Evolutionary conservation across 2,797 vertebrate species (phyloP), one percentile per base, ranked within the genome.

Genomic region (Amphiprion clarkii): DNA sequence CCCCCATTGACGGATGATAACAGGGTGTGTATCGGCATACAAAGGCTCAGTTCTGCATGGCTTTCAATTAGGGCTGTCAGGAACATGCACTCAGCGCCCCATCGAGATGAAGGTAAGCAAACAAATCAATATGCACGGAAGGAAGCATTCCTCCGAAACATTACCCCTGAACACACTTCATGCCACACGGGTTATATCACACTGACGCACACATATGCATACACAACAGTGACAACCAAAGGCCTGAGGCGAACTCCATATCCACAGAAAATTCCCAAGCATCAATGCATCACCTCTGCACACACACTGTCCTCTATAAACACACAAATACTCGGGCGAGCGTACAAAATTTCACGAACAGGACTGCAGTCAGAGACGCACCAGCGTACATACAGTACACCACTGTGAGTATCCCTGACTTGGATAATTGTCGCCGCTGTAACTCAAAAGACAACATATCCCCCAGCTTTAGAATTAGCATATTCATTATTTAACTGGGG

Each of bases 401-500:
- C 86, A 70, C 56, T 12, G 73, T 12, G 63, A 84, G 73, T 81
- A 67, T 76, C 82, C 86, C 74, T 71, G 81, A 89, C 83, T 80
- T 48, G 74, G 78, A 87, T 91, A 92, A 93, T 89, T 88, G 90
- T 90, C 64, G 25, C 76, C 9, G 80, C 83, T 83, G 81, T 86
- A 82, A 79, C 87, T 92, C 83, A 78, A 89, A 90, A 92, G 86
- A 88, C 86, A 91, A 90, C 91, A 90, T 87, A 84, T 89, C 91
- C 91, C 86, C 84, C 69, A 82, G 91, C 89, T 91, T 91, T 87
- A 51, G 69, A 88, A 93, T 94, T 92, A 91, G 88, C 92, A 93
- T 92, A 91, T 92, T 94, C 90, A 93, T 93, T 87, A 92, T 91
- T 92, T 89, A 93, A 91, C 88, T 80, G 76, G 78, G 88, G 86